phyloP scores from a whole-genome alignment of 1,140 invertebrate species.

The Bombus consobrinus region DNA sequence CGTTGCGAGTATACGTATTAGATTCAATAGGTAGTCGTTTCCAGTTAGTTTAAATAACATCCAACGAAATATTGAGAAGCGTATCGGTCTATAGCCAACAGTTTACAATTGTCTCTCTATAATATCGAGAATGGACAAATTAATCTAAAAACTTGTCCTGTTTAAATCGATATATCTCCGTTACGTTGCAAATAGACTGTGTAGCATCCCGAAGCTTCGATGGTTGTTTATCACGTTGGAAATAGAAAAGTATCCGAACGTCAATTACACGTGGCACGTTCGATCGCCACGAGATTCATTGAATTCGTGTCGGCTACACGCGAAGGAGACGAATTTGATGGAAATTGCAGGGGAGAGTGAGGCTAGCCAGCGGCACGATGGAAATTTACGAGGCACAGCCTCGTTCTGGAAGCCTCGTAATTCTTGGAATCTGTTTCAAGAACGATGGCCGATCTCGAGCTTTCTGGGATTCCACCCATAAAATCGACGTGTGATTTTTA shows the following conservation, averaged over 20 bases:
- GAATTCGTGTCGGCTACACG: slow-evolving; percentile 21
- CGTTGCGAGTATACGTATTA: no score
- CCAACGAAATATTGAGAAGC: neutral
- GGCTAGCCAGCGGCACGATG: neutral
- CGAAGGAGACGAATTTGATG: slow-evolving; percentile 29
- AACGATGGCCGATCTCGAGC: neutral
- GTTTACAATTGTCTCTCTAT: neutral
- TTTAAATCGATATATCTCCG: neutral
- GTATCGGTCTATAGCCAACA: neutral
- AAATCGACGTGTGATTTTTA: neutral
- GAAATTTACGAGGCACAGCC: slow-evolving; percentile 64
- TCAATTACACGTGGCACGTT: slow-evolving; percentile 22
- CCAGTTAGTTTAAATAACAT: neutral
- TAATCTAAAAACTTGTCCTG: neutral
- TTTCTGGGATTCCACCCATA: neutral
- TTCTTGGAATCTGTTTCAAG: slow-evolving; percentile 58
- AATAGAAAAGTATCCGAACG: slow-evolving; percentile 32
- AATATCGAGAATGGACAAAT: neutral
- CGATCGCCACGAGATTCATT: slow-evolving; percentile 26
- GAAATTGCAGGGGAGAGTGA: slow-evolving; percentile 5
- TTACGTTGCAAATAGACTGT: neutral
- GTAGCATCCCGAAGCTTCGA: neutral
- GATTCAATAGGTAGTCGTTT: neutral
- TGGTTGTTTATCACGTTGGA: slow-evolving; percentile 28
- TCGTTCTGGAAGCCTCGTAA: slow-evolving; percentile 59